phyloP scores from a whole-genome alignment of 2,113 vertebrate genomes.

The Osmerus mordax region DNA sequence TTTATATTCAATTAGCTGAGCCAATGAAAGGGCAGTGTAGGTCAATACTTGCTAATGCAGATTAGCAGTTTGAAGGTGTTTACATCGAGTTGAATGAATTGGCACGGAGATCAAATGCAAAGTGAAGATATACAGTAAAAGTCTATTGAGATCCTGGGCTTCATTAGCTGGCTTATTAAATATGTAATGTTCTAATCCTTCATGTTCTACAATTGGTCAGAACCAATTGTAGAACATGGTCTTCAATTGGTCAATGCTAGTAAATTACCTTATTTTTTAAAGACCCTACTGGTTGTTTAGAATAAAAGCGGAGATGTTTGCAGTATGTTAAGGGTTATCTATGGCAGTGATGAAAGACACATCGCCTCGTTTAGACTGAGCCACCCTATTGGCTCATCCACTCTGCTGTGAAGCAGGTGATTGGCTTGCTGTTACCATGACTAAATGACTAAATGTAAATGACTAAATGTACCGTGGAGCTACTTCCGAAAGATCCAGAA shows the following conservation, averaged over 20 bases:
- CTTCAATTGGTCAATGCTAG: too few relatives aligned
- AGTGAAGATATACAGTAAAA: too few relatives aligned
- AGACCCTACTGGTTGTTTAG: background rate
- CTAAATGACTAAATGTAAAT: too few relatives aligned
- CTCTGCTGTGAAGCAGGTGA: conserved; percentile 24
- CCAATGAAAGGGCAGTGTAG: too few relatives aligned
- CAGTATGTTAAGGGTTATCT: conserved; percentile 31
- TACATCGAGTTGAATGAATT: background rate
- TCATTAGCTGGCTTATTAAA: too few relatives aligned
- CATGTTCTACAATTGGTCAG: too few relatives aligned
- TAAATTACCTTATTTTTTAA: too few relatives aligned
- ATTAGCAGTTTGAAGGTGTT: background rate
- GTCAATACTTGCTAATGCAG: background rate
- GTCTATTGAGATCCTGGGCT: too few relatives aligned
- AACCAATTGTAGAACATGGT: too few relatives aligned
- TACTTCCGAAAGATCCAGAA: conserved; percentile 8
- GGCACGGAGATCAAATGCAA: too few relatives aligned
- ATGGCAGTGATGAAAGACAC: conserved; percentile 46
- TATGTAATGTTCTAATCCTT: too few relatives aligned
- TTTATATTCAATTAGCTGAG: background rate
- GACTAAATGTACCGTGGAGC: background rate
- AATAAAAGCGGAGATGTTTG: conserved; percentile 23
- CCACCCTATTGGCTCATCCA: conserved; percentile 39
- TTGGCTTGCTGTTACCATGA: conserved; percentile 35
- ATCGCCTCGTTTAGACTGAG: conserved; percentile 16